These are phyloP conservation scores for Drosophila arawakana DNA, from an alignment of 1,140 invertebrate species.

Conservation along the genomic window DNA sequence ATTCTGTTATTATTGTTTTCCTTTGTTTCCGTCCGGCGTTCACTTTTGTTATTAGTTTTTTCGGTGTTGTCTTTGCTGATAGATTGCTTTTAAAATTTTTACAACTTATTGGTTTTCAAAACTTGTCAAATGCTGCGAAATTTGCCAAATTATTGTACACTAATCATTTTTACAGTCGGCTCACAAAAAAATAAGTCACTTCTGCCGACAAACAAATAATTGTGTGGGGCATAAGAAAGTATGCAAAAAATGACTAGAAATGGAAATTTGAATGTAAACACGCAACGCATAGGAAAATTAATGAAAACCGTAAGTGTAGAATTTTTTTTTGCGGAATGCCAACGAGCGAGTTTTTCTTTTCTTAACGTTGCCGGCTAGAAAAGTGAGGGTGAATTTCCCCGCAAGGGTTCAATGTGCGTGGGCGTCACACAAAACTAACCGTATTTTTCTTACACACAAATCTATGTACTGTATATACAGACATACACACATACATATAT, in stretches of 20 bases:
- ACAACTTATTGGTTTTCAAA: conserved; percentile 10
- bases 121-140: not conserved
- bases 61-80: conserved; percentile 2
- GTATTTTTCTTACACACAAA: not conserved
- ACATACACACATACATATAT: too few species aligned
- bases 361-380: conserved; percentile 23
- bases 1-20: conserved; percentile 23
- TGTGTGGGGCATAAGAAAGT: conserved; percentile 2
- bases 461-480: too few species aligned
- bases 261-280: not conserved
- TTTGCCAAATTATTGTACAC: conserved; percentile 16
- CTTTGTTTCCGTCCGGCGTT: conserved; percentile 16
- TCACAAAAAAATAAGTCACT: conserved; percentile 1
- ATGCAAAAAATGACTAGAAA: not conserved
- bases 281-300: conserved; percentile 19
- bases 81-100: conserved; percentile 23
- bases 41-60: conserved; percentile 36
- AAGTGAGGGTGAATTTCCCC: conserved; percentile 13
- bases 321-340: conserved; percentile 18
- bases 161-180: conserved; percentile 11
- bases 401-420: conserved; percentile 40
- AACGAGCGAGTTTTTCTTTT: conserved; percentile 12
- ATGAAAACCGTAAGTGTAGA: conserved; percentile 16
- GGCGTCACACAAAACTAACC: conserved; percentile 20
- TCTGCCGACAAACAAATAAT: not conserved